These are phyloP conservation scores for Cryptocephalus primarius DNA, from an alignment of 2,888 invertebrate genomes.

Conservation along the genomic window DNA sequence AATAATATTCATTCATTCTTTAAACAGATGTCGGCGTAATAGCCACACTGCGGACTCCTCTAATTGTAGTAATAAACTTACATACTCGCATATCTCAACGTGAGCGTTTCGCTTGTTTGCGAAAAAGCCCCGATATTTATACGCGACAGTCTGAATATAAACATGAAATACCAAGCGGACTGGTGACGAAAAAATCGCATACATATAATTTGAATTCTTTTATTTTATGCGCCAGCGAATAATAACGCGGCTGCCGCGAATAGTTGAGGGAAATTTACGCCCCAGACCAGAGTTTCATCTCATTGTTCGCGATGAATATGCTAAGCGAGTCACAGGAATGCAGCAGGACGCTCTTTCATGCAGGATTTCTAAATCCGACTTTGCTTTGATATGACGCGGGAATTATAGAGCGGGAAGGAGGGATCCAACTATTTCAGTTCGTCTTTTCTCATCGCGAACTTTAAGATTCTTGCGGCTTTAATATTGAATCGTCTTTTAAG, in stretches of 20 bases:
- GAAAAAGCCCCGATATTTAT: conserved; percentile 33
- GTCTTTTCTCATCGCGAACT: too few relatives aligned
- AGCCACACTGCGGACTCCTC: conserved; percentile 17
- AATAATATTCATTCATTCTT: conserved; percentile 20
- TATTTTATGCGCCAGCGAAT: conserved; percentile 35
- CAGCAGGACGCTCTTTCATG: conserved; percentile 21
- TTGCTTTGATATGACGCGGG: conserved; percentile 14
- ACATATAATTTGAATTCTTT: conserved; percentile 39
- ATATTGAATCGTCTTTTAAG: too few relatives aligned
- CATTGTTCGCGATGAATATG: conserved; percentile 38
- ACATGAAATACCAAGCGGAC: conserved; percentile 37
- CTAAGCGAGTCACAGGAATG: conserved; percentile 30
- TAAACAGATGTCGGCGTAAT: conserved; percentile 18
- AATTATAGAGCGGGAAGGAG: too few relatives aligned
- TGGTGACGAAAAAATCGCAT: conserved; percentile 37
- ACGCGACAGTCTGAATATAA: conserved; percentile 37
- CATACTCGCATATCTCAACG: conserved; percentile 25
- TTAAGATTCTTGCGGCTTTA: too few relatives aligned
- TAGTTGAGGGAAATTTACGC: conserved; percentile 39
- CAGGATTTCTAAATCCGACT: conserved; percentile 16
- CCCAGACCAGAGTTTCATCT: conserved; percentile 31
- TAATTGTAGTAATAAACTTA: conserved; percentile 32
- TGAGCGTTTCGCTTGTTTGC: conserved; percentile 15
- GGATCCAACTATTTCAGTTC: too few relatives aligned
- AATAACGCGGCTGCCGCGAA: conserved; percentile 37